phyloP scores from a whole-genome alignment of 1,140 invertebrate genomes.

The Drosophila kanapiae region DNA sequence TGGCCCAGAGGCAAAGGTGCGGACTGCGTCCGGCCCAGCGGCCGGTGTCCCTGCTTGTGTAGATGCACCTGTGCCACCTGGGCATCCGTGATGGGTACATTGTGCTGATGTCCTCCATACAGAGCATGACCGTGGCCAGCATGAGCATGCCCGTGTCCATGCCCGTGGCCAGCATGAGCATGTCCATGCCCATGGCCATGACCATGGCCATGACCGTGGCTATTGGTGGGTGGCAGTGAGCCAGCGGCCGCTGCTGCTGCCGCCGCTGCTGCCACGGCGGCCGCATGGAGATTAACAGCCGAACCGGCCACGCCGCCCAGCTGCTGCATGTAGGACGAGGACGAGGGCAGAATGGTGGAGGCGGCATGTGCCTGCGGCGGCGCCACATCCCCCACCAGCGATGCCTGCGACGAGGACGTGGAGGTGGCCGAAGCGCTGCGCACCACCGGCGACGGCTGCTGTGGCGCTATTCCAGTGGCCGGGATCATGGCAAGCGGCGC shows the following conservation, averaged over 20 bases:
- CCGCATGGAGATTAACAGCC: slow-evolving; percentile 73
- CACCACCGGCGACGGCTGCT: slow-evolving; percentile 77
- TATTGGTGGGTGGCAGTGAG: slow-evolving; percentile 54
- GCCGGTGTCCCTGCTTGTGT: slow-evolving; percentile 91
- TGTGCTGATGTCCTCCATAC: slow-evolving; percentile 44
- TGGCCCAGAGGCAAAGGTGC: slow-evolving; percentile 97
- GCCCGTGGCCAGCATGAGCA: background rate
- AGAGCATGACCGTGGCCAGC: slow-evolving; percentile 8
- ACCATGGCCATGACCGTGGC: slow-evolving; percentile 39
- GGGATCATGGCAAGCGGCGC: slow-evolving; percentile 63
- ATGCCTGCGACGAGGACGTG: slow-evolving; percentile 79
- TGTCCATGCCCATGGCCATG: slow-evolving; percentile 24
- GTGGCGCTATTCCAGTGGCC: slow-evolving; percentile 69
- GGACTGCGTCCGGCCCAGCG: slow-evolving; percentile 96
- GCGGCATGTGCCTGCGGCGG: slow-evolving; percentile 81
- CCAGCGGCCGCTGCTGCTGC: slow-evolving; percentile 59
- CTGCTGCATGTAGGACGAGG: slow-evolving; percentile 68
- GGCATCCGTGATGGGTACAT: slow-evolving; percentile 85
- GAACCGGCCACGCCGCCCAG: slow-evolving; percentile 42
- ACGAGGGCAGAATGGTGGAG: slow-evolving; percentile 69
- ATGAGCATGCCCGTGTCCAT: slow-evolving; percentile 10
- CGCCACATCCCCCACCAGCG: slow-evolving; percentile 74
- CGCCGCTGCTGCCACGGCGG: slow-evolving; percentile 59
- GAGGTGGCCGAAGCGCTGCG: slow-evolving; percentile 80
- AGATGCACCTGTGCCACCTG: slow-evolving; percentile 90